Evolutionary conservation across 2,797 vertebrate species (phyloP).

Genomic region (Tinamus major): DNA sequence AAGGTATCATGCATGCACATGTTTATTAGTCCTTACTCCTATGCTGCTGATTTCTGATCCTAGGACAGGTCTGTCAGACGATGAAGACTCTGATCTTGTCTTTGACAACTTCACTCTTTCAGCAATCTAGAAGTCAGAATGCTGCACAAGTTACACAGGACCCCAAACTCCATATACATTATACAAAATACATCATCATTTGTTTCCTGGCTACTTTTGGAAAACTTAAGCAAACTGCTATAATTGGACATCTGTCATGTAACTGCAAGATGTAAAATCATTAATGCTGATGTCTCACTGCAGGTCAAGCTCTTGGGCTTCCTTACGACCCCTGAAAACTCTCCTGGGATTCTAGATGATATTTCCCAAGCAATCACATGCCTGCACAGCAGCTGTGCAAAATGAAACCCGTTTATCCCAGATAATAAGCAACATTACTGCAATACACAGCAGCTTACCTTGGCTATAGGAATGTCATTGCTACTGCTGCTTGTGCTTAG

Average conservation of each 20-base stretch:
- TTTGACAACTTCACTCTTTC: slow-evolving; percentile 90
- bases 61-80: slow-evolving; percentile 87
- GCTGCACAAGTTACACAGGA: slow-evolving; percentile 24
- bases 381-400: neutral
- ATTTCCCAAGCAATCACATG: neutral
- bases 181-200: neutral
- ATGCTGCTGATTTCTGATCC: slow-evolving; percentile 91
- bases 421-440: neutral
- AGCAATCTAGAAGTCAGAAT: slow-evolving; percentile 82
- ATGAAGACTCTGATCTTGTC: slow-evolving; percentile 87
- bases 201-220: neutral
- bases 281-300: neutral
- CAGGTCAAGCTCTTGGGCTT: neutral
- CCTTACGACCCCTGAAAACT: neutral
- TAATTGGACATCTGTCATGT: neutral
- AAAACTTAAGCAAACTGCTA: slow-evolving; percentile 43
- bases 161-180: neutral
- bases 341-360: neutral
- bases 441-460: slow-evolving; percentile 74
- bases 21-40: slow-evolving; percentile 80
- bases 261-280: slow-evolving; percentile 22
- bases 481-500: slow-evolving; percentile 91
- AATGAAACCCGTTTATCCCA: neutral
- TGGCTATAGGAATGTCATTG: slow-evolving; percentile 89
- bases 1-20: neutral